Conservation (phyloP, 2,113 vertebrate species). For the Oncorhynchus keta region DNA sequence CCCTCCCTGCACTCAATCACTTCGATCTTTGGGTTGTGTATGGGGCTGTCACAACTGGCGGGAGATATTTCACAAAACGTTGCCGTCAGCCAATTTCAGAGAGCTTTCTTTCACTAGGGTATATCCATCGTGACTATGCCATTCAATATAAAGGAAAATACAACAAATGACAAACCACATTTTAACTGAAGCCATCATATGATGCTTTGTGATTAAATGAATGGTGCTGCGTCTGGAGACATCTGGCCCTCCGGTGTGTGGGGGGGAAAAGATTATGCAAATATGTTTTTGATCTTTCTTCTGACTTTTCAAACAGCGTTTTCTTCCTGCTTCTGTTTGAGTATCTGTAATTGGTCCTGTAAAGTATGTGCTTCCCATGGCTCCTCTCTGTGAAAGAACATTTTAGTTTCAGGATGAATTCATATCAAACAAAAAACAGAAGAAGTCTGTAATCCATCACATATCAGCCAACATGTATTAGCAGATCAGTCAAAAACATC, state of each 20-base stretch:
- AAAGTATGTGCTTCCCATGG: background rate
- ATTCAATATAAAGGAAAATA: constrained; percentile 1
- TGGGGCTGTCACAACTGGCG: constrained; percentile 46
- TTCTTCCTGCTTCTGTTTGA: constrained; percentile 17
- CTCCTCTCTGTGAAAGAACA: background rate
- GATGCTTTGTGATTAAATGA: constrained; percentile 6
- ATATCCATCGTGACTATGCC: constrained; percentile 26
- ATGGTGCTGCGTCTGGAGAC: background rate
- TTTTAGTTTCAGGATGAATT: constrained; percentile 9
- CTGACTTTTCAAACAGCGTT: background rate
- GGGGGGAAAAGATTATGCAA: background rate
- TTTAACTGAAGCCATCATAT: constrained; percentile 18
- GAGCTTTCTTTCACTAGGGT: background rate
- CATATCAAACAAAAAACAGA: constrained; percentile 3
- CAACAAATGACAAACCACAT: constrained; percentile 39
- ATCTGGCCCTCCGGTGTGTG: constrained; percentile 16
- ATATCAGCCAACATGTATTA: constrained; percentile 2
- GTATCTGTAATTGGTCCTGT: background rate
- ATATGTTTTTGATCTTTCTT: constrained; percentile 16
- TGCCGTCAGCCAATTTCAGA: constrained; percentile 62
- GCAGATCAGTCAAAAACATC: constrained; percentile 21
- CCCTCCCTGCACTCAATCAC: constrained; percentile 62
- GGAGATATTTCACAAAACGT: constrained; percentile 64
- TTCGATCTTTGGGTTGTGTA: constrained; percentile 49
- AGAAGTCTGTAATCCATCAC: constrained; percentile 9